Base-by-base conservation (phyloP, 2,888 invertebrate genomes). In the Lasioglossum lativentre region DNA sequence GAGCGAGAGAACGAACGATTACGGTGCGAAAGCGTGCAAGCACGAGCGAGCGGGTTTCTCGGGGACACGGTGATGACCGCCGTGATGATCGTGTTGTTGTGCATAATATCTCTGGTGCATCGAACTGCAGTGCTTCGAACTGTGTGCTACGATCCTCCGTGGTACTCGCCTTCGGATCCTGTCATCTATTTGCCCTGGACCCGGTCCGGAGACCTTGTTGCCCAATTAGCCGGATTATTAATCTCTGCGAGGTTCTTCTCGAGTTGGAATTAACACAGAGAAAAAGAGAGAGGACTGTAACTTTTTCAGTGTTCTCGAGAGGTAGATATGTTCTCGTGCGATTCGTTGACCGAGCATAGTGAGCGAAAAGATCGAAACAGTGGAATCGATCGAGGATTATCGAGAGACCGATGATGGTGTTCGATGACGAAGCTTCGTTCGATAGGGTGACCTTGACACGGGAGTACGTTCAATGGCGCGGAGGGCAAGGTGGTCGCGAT, bases 21-120 rank as follows among this genome's bases (percentile, higher is more conserved):
- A 78, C 73, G 80, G 30, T 76, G 70, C 52, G 80, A 78, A 85
- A 71, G 85, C 77, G 80, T 79, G 80, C 63, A 16, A 72, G 27
- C 14, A 59, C 59, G 59, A 59, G 27, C 27, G 59, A 27, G 5
- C 14, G 59, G 5, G 27, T n/a, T 27, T 27, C 27, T 27, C 27
- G 59, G 27, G 59, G 5, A 27, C 59, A 27, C 59, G 59, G 52
- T 52, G 52, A 52, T 23, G 23, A 52, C 10, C 23, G 52, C 52
- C 10, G 52, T 72, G 85, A 85, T 82, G 80, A 77, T 52, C 90
- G 90, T 79, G 89, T n/a, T 59, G 59, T 59, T 86, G 89, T 89
- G 89, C 77, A 81, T 77, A 66, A 27, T 30, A 59, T 59, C 59
- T 59, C 59, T 77, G 84, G 90, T 90, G 90, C 73, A 34, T 66